phyloP scores from a whole-genome alignment of 2,888 invertebrate species.

The Xylota segnis region DNA sequence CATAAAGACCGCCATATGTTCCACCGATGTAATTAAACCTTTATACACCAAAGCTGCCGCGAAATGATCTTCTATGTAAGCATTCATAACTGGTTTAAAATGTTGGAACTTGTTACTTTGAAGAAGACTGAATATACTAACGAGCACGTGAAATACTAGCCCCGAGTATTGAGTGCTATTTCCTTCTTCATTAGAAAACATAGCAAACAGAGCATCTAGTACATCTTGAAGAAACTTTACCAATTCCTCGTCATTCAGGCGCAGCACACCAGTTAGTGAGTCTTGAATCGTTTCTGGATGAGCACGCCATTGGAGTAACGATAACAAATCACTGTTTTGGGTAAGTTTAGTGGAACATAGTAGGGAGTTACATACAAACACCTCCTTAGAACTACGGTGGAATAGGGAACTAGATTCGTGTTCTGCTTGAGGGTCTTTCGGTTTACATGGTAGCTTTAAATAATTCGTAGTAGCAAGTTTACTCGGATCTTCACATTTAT shows the following conservation, averaged over 20 bases:
- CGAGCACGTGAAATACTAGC: constrained; percentile 95
- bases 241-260: constrained; percentile 94
- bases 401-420: constrained; percentile 86
- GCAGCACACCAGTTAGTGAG: constrained; percentile 91
- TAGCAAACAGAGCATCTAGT: constrained; percentile 95
- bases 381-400: constrained; percentile 93
- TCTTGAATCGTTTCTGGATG: constrained; percentile 94
- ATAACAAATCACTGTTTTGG: constrained; percentile 96
- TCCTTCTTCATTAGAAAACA: constrained; percentile 97
- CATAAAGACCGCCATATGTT: constrained; percentile 95
- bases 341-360: constrained; percentile 98
- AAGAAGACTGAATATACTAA: constrained; percentile 95
- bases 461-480: constrained; percentile 87
- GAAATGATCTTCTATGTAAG: constrained; percentile 97
- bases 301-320: constrained; percentile 95
- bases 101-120: constrained; percentile 97
- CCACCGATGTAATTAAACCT: constrained; percentile 94
- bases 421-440: constrained; percentile 86
- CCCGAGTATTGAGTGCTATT: constrained; percentile 95
- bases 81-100: constrained; percentile 96
- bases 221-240: constrained; percentile 98
- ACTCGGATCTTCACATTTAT: constrained; percentile 94
- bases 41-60: constrained; percentile 97
- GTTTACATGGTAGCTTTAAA: constrained; percentile 87
- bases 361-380: constrained; percentile 91